Base-by-base conservation (phyloP, 2,113 vertebrate species). In the Suricata suricatta region DNA sequence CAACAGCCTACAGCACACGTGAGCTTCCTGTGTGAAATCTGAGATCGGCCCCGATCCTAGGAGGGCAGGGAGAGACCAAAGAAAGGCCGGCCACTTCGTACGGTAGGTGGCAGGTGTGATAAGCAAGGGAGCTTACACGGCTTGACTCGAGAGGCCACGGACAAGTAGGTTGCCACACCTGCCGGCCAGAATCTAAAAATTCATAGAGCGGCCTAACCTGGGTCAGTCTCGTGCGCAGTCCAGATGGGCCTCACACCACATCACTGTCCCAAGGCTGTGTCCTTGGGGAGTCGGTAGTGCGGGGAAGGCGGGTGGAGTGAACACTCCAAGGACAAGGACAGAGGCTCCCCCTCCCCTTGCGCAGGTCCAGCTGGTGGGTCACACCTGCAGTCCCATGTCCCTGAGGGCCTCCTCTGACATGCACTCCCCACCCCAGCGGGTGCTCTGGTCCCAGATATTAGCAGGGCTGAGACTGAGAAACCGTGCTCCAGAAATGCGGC, bases 1-100 rank as follows among this genome's bases (percentile, higher is more conserved):
- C 35, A 12, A 5, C 2, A 52, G 2, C 8, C 16, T 17, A 4
- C 3, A 12, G 19, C 5, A 4, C 21, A 16, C 4, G 72, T 25
- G 25, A 76, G 38, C 11, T 41, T 23, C 44, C 44, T 4, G 2
- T 31, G 31, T 50, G 47, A 33, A 33, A 79, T 79, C 76, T 33
- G 47, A 50, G 50, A 79, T 29, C 29, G 19, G 76, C 29, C 44
- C 29, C 44, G 23, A 33, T 19, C 19, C 44, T 33, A 17, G 76
- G 76, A 50, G 44, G 9, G 44, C 15, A 33, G 44, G 29, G 29
- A 29, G 15, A 52, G 76, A 50, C 29, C 47, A 33, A 21, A 79
- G 47, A 79, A 50, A 52, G 9, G 31, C 76, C 19, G 44, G 29
- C 29, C 29, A 33, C 44, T 52, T 52, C 47, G 33, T 29, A 52